Conservation (phyloP, 2,113 vertebrate genomes). For the Albula glossodonta region DNA sequence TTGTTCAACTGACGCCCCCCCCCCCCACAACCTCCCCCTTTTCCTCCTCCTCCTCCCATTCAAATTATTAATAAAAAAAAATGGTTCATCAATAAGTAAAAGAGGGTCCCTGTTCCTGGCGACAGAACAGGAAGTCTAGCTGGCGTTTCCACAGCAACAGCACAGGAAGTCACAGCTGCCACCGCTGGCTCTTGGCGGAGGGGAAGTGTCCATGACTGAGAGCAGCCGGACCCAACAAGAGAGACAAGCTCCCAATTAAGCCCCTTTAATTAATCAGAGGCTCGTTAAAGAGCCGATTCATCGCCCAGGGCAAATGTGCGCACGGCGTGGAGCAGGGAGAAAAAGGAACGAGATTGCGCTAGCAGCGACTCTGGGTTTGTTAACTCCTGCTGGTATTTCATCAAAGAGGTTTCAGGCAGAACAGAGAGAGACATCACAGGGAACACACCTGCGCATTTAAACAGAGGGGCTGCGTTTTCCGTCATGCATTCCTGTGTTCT, state of each 20-base stretch:
- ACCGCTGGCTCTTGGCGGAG: background rate
- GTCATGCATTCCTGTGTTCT: too few relatives aligned
- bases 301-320: background rate
- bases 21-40: too few relatives aligned
- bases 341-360: background rate
- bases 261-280: background rate
- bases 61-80: too few relatives aligned
- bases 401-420: background rate
- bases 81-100: too few relatives aligned
- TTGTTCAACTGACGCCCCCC: too few relatives aligned
- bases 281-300: background rate
- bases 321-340: background rate
- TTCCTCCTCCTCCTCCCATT: too few relatives aligned
- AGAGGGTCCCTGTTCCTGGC: too few relatives aligned
- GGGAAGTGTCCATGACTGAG: background rate
- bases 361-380: too few relatives aligned
- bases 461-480: too few relatives aligned
- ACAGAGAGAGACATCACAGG: background rate
- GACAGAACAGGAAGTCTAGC: background rate
- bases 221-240: background rate
- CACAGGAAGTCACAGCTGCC: slow-evolving; percentile 5
- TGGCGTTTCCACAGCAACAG: background rate
- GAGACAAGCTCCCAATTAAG: slow-evolving; percentile 4
- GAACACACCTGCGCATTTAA: too few relatives aligned
- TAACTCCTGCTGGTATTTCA: background rate